Evolutionary conservation across 2,888 invertebrate genomes (phyloP).

Genomic region (Drosophila yooni): DNA sequence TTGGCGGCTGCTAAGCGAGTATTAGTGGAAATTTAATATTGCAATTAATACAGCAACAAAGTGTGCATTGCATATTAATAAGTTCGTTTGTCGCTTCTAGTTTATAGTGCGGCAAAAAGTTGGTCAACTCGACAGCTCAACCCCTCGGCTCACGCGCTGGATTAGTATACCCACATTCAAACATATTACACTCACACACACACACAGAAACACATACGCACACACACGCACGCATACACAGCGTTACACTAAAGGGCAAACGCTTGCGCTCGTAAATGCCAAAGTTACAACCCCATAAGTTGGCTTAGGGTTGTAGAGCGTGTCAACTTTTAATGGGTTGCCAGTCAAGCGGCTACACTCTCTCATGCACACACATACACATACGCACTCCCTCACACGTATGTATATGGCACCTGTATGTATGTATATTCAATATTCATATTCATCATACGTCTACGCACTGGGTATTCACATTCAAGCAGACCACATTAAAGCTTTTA

Average conservation of each 20-base stretch:
- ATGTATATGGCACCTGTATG: neutral
- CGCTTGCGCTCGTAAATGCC: constrained; percentile 71
- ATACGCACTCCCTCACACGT: constrained; percentile 14
- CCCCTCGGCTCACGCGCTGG: constrained; percentile 24
- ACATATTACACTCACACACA: constrained; percentile 11
- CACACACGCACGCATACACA: constrained; percentile 14
- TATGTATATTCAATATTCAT: constrained; percentile 70
- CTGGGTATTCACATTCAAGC: constrained; percentile 26
- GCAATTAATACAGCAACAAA: constrained; percentile 80
- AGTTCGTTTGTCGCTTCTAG: constrained; percentile 71
- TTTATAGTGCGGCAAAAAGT: constrained; percentile 62
- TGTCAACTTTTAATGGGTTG: constrained; percentile 71
- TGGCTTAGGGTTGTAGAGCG: constrained; percentile 61
- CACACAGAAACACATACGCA: constrained; percentile 16
- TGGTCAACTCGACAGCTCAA: constrained; percentile 42
- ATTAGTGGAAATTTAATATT: constrained; percentile 81
- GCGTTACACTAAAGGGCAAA: constrained; percentile 65
- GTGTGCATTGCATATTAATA: constrained; percentile 81
- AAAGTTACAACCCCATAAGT: constrained; percentile 72
- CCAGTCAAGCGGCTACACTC: constrained; percentile 38
- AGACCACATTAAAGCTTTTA: constrained; percentile 64
- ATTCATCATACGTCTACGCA: constrained; percentile 52
- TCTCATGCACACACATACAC: constrained; percentile 14
- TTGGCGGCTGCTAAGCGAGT: constrained; percentile 58
- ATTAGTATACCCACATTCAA: constrained; percentile 40